phyloP scores from a whole-genome alignment of 2,113 vertebrate species.

The Tachuris rubrigastra region DNA sequence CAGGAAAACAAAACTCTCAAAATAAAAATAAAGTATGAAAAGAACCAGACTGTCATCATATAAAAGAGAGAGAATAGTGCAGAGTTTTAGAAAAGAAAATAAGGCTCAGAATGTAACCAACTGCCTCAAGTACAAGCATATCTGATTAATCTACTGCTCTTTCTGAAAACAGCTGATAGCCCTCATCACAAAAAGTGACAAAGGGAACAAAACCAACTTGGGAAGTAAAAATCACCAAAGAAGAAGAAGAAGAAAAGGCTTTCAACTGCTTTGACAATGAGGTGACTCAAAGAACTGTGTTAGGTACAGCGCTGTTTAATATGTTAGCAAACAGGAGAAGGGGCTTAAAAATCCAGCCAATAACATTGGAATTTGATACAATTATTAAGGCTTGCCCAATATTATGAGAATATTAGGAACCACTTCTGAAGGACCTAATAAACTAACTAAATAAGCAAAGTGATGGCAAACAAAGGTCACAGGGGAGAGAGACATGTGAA shows the following conservation, averaged over 20 bases:
- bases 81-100: neutral
- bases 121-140: neutral
- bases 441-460: neutral
- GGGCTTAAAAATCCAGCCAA: neutral
- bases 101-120: neutral
- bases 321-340: conserved; percentile 53
- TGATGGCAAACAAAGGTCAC: conserved; percentile 38
- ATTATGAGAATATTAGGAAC: conserved; percentile 8
- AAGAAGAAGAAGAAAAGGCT: conserved; percentile 54
- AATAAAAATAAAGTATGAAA: neutral
- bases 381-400: neutral
- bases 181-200: conserved; percentile 35
- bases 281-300: conserved; percentile 38
- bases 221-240: conserved; percentile 55
- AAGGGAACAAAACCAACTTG: conserved; percentile 59
- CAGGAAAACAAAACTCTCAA: neutral
- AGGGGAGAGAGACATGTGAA: neutral
- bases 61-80: neutral
- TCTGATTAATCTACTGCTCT: conserved; percentile 11
- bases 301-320: conserved; percentile 3
- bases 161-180: conserved; percentile 39
- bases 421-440: neutral
- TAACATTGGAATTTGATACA: neutral
- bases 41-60: neutral
- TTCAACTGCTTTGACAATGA: conserved; percentile 51